Conservation (phyloP, 2,888 invertebrate genomes). For the Xylota sylvarum region DNA sequence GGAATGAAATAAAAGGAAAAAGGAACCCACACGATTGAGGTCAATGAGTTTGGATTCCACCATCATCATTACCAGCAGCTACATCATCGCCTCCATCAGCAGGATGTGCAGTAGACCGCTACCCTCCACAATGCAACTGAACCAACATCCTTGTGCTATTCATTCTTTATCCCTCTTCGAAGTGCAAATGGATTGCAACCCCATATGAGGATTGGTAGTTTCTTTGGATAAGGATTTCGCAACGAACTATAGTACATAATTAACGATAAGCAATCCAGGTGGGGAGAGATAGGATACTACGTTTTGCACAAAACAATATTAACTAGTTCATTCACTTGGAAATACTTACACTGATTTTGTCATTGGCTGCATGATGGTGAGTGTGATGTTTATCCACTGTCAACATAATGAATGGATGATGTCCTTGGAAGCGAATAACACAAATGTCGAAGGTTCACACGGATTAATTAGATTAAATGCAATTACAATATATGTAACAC, state of each 20-base stretch:
- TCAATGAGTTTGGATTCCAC: slow-evolving; percentile 46
- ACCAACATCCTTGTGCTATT: slow-evolving; percentile 4
- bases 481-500: slow-evolving; percentile 14
- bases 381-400: slow-evolving; percentile 57
- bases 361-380: slow-evolving; percentile 64
- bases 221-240: slow-evolving; percentile 5
- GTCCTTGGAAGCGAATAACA: slow-evolving; percentile 35
- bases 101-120: slow-evolving; percentile 41
- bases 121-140: slow-evolving; percentile 1
- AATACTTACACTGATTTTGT: slow-evolving; percentile 76
- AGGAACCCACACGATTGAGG: slow-evolving; percentile 29
- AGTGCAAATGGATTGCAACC: slow-evolving; percentile 14
- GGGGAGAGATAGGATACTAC: not conserved
- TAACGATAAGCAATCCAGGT: slow-evolving; percentile 37
- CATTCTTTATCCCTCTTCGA: slow-evolving; percentile 21
- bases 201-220: not conserved
- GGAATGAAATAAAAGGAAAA: not conserved
- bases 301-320: slow-evolving; percentile 9
- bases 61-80: slow-evolving; percentile 21
- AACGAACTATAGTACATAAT: slow-evolving; percentile 40
- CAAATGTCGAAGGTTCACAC: slow-evolving; percentile 39
- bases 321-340: slow-evolving; percentile 35
- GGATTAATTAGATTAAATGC: slow-evolving; percentile 64
- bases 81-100: slow-evolving; percentile 5
- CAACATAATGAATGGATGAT: slow-evolving; percentile 55